These are phyloP conservation scores for Trichosurus vulpecula DNA, from an alignment of 2,797 vertebrate species.

Conservation along the genomic window DNA sequence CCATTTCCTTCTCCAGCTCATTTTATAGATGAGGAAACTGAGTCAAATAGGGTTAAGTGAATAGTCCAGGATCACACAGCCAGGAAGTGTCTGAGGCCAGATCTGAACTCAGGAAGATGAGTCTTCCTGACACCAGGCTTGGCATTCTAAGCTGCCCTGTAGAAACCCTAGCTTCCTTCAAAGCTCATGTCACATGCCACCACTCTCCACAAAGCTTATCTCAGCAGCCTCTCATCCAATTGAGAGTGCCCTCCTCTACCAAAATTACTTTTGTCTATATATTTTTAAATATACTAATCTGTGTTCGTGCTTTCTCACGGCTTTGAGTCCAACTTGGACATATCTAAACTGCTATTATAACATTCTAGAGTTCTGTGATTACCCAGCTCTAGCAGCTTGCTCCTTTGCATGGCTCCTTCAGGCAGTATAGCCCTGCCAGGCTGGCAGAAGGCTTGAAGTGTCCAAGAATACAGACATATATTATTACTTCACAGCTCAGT, in stretches of 20 bases:
- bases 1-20: not conserved
- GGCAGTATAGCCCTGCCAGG: conserved; percentile 15
- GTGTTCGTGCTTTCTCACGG: not conserved
- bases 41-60: not conserved
- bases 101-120: not conserved
- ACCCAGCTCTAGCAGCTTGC: not conserved
- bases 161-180: not conserved
- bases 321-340: conserved; percentile 10
- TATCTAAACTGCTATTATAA: too few relatives aligned
- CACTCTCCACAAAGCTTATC: not conserved
- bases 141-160: not conserved
- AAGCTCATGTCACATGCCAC: not conserved
- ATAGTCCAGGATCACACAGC: not conserved
- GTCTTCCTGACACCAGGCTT: not conserved
- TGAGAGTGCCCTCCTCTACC: not conserved
- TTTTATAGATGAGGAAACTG: not conserved
- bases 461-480: not conserved
- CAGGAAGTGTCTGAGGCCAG: not conserved
- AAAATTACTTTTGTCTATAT: not conserved
- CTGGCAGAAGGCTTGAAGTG: conserved; percentile 3
- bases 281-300: not conserved
- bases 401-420: not conserved
- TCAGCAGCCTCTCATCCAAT: not conserved
- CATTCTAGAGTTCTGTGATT: not conserved
- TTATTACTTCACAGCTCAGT: conserved; percentile 36